Conservation (phyloP, 2,888 invertebrate genomes). For the Eilema depressum region DNA sequence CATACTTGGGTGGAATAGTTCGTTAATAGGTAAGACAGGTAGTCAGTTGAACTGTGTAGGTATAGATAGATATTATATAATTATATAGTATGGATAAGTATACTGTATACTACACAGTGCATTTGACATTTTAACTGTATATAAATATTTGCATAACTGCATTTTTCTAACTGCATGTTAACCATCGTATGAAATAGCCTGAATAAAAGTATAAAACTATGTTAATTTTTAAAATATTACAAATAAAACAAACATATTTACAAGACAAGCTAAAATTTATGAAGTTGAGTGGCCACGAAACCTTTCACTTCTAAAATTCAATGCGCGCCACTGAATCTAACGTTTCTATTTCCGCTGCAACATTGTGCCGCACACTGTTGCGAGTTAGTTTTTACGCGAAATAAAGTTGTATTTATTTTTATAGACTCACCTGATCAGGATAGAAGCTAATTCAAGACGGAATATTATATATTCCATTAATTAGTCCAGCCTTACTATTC, state of each 20-base stretch:
- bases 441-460: not conserved
- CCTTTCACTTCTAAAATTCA: slow-evolving; percentile 55
- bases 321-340: slow-evolving; percentile 52
- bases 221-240: no score
- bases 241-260: not conserved
- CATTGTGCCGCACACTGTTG: slow-evolving; percentile 46
- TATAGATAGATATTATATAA: no score
- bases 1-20: slow-evolving; percentile 36
- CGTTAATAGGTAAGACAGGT: slow-evolving; percentile 26
- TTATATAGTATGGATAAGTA: no score
- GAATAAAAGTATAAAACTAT: no score
- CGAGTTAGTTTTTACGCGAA: not conserved
- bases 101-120: no score
- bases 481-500: not conserved
- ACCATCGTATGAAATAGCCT: no score
- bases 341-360: slow-evolving; percentile 63
- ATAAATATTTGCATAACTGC: no score
- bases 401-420: not conserved
- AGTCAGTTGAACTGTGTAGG: not conserved
- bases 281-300: slow-evolving; percentile 42
- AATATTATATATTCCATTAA: not conserved
- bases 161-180: no score
- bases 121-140: no score
- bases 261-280: slow-evolving; percentile 32
- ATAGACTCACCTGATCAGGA: not conserved